These are phyloP conservation scores for Camelus dromedarius DNA, from an alignment of 2,113 vertebrate species.

Conservation along the genomic window DNA sequence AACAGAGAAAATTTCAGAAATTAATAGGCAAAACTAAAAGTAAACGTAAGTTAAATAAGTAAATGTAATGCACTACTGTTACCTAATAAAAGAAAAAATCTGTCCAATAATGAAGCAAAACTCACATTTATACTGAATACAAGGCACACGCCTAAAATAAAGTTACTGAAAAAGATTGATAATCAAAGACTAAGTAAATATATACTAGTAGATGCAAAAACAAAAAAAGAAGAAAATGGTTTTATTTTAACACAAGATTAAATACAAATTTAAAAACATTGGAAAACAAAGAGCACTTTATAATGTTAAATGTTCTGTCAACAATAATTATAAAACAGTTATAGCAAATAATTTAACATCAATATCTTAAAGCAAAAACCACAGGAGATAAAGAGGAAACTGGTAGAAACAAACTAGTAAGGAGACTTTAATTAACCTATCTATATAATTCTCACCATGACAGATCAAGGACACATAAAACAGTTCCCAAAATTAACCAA, in stretches of 20 bases:
- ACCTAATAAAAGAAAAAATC: background rate
- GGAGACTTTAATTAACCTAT: background rate
- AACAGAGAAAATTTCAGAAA: background rate
- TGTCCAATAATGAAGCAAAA: constrained; percentile 7
- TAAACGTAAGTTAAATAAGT: background rate
- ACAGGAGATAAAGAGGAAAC: background rate
- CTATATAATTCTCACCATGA: background rate
- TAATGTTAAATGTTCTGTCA: background rate
- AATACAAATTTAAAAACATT: background rate
- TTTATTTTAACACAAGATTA: constrained; percentile 10
- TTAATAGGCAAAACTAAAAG: background rate
- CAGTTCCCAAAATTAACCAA: background rate
- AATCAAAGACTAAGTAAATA: background rate
- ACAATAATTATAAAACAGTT: background rate
- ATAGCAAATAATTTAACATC: background rate
- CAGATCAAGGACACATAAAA: background rate
- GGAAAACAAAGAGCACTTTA: background rate
- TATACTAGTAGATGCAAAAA: background rate
- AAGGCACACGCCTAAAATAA: background rate
- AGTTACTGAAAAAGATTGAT: background rate
- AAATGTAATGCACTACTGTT: background rate
- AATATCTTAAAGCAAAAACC: background rate
- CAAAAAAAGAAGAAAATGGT: background rate
- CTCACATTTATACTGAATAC: background rate
- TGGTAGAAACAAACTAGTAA: background rate